Percentiles rank a stretch among this genome's conserved stretches.
phyloP scores from a whole-genome alignment of 2,113 vertebrate genomes.

The Carassius auratus region DNA sequence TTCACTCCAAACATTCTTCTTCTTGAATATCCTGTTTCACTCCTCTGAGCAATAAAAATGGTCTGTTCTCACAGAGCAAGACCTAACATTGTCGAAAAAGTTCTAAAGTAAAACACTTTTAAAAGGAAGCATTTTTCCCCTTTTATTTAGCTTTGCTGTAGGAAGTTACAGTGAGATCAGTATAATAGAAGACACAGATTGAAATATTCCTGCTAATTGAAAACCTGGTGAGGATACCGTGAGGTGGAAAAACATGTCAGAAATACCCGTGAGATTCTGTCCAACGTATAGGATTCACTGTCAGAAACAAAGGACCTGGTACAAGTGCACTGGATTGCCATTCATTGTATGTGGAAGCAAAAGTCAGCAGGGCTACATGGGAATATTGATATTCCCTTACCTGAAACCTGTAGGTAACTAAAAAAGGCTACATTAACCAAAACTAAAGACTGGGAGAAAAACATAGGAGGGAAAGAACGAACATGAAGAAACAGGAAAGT shows the following conservation, averaged over 20 bases:
- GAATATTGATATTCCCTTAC: conserved; percentile 33
- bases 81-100: not conserved
- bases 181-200: conserved; percentile 52
- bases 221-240: conserved; percentile 48
- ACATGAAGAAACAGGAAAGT: conserved; percentile 42
- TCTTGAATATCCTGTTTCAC: not conserved
- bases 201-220: conserved; percentile 48
- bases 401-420: conserved; percentile 36
- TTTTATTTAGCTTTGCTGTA: conserved; percentile 57
- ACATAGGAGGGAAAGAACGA: not conserved
- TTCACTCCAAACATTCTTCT: not conserved
- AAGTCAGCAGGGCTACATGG: conserved; percentile 35
- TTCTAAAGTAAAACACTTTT: conserved; percentile 54
- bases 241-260: conserved; percentile 43
- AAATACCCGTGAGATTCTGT: conserved; percentile 52
- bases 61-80: not conserved
- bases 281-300: conserved; percentile 44
- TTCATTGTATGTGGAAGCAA: conserved; percentile 25
- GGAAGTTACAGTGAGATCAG: conserved; percentile 58
- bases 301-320: conserved; percentile 12
- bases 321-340: conserved; percentile 40
- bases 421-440: conserved; percentile 31
- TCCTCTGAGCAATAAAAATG: not conserved
- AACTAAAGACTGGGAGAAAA: conserved; percentile 12
- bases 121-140: conserved; percentile 46